Evolutionary conservation across 1,140 invertebrate species (phyloP).

Genomic region (Nephila pilipes): DNA sequence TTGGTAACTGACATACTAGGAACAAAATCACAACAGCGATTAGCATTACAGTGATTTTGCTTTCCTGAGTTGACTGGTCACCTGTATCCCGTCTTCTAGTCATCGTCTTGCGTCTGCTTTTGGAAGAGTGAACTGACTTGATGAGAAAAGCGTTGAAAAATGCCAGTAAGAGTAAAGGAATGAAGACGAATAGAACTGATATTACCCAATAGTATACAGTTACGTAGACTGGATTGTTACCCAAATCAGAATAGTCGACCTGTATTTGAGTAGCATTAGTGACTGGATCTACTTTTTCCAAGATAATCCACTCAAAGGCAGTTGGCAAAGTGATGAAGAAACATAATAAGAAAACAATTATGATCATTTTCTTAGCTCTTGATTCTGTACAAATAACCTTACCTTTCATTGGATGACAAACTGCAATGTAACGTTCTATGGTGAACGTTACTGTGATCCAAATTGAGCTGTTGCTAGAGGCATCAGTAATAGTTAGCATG

Average conservation of each 20-base stretch:
- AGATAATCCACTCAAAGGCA: conserved; percentile 85
- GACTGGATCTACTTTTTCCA: conserved; percentile 79
- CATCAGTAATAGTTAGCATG: conserved; percentile 85
- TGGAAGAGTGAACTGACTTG: conserved; percentile 85
- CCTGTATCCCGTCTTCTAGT: conserved; percentile 80
- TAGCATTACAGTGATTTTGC: conserved; percentile 88
- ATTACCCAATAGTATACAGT: conserved; percentile 87
- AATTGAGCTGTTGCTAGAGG: conserved; percentile 87
- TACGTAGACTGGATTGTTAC: conserved; percentile 84
- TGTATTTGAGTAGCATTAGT: conserved; percentile 66
- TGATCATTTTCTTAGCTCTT: conserved; percentile 84
- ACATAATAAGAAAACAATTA: conserved; percentile 85
- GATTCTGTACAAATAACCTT: conserved; percentile 87
- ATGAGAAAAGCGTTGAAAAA: conserved; percentile 89
- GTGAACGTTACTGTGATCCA: conserved; percentile 91
- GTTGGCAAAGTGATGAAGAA: conserved; percentile 85
- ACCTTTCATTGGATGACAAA: conserved; percentile 88
- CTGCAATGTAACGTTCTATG: conserved; percentile 89
- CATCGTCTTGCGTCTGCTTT: conserved; percentile 83
- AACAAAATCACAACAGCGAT: conserved; percentile 89
- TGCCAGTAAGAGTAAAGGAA: conserved; percentile 86
- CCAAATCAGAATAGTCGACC: conserved; percentile 80
- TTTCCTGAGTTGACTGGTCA: conserved; percentile 84
- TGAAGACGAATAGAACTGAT: conserved; percentile 85
- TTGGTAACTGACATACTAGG: conserved; percentile 87